phyloP scores from a whole-genome alignment of 2,113 vertebrate species.

The Lasiurus borealis region DNA sequence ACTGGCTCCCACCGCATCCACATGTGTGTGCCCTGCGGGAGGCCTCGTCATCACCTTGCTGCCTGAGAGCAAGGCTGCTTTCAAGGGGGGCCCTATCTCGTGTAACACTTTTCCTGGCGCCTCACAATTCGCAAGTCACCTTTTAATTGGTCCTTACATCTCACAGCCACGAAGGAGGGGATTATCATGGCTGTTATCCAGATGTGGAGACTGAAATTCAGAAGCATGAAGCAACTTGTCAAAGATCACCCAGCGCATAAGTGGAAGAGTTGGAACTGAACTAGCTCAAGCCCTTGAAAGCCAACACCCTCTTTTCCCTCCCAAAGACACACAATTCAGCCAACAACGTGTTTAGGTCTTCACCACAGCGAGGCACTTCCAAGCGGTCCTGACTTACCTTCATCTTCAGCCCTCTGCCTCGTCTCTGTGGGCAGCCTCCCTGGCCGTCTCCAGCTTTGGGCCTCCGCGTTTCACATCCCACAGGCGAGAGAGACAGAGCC shows the following conservation, averaged over 20 bases:
- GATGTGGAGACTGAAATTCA: constrained; percentile 24
- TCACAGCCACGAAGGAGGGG: background rate
- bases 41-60: background rate
- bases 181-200: background rate
- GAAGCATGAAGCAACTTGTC: background rate
- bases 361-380: background rate
- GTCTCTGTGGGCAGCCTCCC: background rate
- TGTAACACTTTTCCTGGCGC: background rate
- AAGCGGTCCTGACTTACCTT: background rate
- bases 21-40: rapidly evolving
- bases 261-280: background rate
- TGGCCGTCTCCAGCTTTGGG: rapidly evolving
- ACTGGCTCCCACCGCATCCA: background rate
- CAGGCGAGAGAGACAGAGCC: background rate
- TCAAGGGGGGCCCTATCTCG: background rate
- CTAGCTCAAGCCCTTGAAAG: background rate
- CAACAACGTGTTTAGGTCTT: background rate
- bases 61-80: background rate
- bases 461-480: background rate
- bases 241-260: background rate
- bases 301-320: background rate
- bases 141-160: background rate
- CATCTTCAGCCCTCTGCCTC: background rate
- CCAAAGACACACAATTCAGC: background rate
- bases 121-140: background rate